Evolutionary conservation across 2,113 vertebrate genomes (phyloP), one percentile per base, ranked within the genome.

Genomic region (Pollachius pollachius): DNA sequence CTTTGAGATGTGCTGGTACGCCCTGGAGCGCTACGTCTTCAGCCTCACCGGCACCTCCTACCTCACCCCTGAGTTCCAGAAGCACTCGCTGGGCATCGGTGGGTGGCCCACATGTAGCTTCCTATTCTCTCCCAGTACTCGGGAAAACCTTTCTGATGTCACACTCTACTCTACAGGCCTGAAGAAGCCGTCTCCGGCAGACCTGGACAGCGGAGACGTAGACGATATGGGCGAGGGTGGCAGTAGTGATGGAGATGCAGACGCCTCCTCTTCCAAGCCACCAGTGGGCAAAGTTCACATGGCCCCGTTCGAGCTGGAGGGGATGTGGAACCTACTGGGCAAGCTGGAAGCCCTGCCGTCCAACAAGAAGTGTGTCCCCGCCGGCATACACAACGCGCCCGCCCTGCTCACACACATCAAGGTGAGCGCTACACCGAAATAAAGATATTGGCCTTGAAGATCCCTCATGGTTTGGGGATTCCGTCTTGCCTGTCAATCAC

Each of bases 1-100:
- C 73, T 98, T 96, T 0, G 97, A 99, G 90, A 98, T 99, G 97
- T 97, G 96, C 71, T 99, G 97, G 97, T 99, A 98, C 0, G 97
- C 99, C 82, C 88, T 99, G 88, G 97, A 99, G 75, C 93, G 97
- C 64, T 99, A 99, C 0, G 91, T 98, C 65, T 98, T 95, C 90
- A 96, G 96, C 79, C 88, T 99, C 81, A 98, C 97, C 57, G 93
- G 87, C 84, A 94, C 87, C 37, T 98, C 97, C 0, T 94, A 98
- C 74, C 92, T 99, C 37, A 98, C 96, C 4, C 95, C 96, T 74
- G 96, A 99, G 76, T 99, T 97, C 84, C 97, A 99, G 89, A 98
- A 95, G 70, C 93, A 97, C 78, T 97, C 97, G 0, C 93, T 98
- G 62, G 96, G 92, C 63, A 95, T 97, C 72, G 96, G 97, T 98